These are phyloP conservation scores for Branchinecta sandiegonensis DNA, from an alignment of 2,888 invertebrate genomes.

Conservation along the genomic window DNA sequence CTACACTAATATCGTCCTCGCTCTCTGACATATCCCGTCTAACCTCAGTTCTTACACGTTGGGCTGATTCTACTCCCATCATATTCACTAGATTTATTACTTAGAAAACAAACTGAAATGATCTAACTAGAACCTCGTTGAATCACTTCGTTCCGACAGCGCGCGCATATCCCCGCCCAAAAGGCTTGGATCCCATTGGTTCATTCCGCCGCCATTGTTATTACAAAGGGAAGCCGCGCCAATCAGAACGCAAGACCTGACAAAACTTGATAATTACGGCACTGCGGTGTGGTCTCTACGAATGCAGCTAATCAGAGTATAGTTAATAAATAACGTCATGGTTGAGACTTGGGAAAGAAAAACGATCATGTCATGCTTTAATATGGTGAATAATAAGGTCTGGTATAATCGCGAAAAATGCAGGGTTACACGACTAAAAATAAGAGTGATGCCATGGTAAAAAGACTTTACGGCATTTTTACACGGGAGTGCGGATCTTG, in stretches of 20 bases:
- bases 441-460: too few relatives aligned
- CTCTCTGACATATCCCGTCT: slow-evolving; percentile 34
- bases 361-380: neutral
- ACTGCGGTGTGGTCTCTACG: neutral
- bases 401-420: too few relatives aligned
- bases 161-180: slow-evolving; percentile 10
- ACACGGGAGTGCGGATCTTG: too few relatives aligned
- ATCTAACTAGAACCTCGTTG: slow-evolving; percentile 16
- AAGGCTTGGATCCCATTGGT: neutral
- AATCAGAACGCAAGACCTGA: neutral
- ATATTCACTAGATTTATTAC: slow-evolving; percentile 16
- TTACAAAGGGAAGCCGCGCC: neutral
- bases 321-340: slow-evolving; percentile 12
- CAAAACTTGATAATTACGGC: slow-evolving; percentile 13
- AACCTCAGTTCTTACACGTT: slow-evolving; percentile 1
- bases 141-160: slow-evolving; percentile 15
- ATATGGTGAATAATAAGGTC: neutral
- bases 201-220: neutral
- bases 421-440: too few relatives aligned
- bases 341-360: neutral
- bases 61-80: slow-evolving; percentile 6
- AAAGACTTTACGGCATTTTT: too few relatives aligned
- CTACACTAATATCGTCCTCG: slow-evolving; percentile 59
- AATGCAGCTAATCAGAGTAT: slow-evolving; percentile 8
- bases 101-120: slow-evolving; percentile 13